A percentile compares a stretch with the other conserved stretches of the same genome.
Evolutionary conservation across 2,888 invertebrate genomes (phyloP).

Genomic region (Drosophila barbarae): DNA sequence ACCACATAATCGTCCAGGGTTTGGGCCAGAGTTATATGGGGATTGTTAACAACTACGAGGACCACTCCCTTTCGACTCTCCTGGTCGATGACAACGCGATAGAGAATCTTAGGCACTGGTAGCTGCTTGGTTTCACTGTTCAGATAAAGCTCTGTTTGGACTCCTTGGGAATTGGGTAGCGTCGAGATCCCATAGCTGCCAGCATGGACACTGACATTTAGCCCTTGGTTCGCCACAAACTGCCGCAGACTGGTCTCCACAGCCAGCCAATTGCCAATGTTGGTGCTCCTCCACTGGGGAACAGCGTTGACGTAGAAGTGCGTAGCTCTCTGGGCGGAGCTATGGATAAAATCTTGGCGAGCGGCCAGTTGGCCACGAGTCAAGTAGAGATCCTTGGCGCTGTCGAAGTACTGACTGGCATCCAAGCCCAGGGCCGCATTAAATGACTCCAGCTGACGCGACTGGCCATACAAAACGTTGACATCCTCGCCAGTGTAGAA

Average conservation of each 20-base stretch:
- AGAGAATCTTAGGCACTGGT: constrained; percentile 81
- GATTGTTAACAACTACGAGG: constrained; percentile 79
- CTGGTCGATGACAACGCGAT: constrained; percentile 81
- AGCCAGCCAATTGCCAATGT: constrained; percentile 82
- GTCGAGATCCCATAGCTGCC: constrained; percentile 81
- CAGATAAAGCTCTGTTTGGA: constrained; percentile 75
- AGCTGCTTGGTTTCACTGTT: constrained; percentile 70
- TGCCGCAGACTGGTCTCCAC: constrained; percentile 80
- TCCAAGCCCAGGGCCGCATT: constrained; percentile 71
- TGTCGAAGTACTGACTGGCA: constrained; percentile 59
- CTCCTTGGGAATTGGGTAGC: constrained; percentile 79
- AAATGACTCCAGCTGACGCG: constrained; percentile 76
- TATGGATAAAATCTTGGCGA: constrained; percentile 81
- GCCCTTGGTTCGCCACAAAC: constrained; percentile 75
- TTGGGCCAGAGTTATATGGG: constrained; percentile 63
- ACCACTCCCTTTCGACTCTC: constrained; percentile 63
- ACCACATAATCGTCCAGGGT: constrained; percentile 58
- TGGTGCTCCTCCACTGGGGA: constrained; percentile 82
- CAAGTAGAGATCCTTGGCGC: constrained; percentile 60
- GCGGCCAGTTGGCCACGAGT: constrained; percentile 81
- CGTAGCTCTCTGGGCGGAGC: constrained; percentile 80
- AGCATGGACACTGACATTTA: constrained; percentile 80
- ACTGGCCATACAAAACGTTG: constrained; percentile 73
- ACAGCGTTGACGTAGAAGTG: constrained; percentile 81
- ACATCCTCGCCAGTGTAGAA: constrained; percentile 76